These are phyloP conservation scores for Drosophila robusta DNA, from an alignment of 2,888 invertebrate genomes.

Conservation along the genomic window DNA sequence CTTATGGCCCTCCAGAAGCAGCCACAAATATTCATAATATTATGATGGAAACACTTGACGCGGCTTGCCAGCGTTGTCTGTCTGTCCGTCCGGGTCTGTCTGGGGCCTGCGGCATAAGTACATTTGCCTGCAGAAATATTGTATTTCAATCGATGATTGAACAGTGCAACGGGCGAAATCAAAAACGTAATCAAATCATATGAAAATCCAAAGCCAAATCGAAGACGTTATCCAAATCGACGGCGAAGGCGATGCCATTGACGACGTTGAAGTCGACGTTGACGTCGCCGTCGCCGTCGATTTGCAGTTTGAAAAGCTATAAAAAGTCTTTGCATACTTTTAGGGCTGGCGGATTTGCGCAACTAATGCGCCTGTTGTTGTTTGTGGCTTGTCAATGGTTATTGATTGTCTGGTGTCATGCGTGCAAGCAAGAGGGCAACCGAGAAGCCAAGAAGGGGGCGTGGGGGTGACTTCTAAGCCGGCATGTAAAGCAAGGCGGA, in stretches of 20 bases:
- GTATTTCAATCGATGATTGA: conserved; percentile 76
- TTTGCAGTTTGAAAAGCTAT: conserved; percentile 67
- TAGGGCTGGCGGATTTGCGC: conserved; percentile 65
- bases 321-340: conserved; percentile 68
- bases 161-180: conserved; percentile 64
- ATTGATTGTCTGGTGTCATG: conserved; percentile 80
- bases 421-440: conserved; percentile 22
- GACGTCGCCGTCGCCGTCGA: conserved; percentile 47
- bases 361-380: conserved; percentile 72
- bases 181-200: conserved; percentile 77
- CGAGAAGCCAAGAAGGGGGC: background rate
- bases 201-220: conserved; percentile 54
- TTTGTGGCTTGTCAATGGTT: conserved; percentile 80
- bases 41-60: conserved; percentile 39
- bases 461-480: conserved; percentile 33
- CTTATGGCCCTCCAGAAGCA: conserved; percentile 12
- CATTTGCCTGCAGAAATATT: conserved; percentile 65
- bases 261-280: conserved; percentile 19
- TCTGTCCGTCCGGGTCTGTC: conserved; percentile 13
- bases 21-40: conserved; percentile 59
- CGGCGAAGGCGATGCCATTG: conserved; percentile 18
- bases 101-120: conserved; percentile 41
- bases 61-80: conserved; percentile 4
- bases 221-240: conserved; percentile 36
- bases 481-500: conserved; percentile 68